These are phyloP conservation scores for Eustalomyia histrio DNA, from an alignment of 2,888 invertebrate species.

Conservation along the genomic window DNA sequence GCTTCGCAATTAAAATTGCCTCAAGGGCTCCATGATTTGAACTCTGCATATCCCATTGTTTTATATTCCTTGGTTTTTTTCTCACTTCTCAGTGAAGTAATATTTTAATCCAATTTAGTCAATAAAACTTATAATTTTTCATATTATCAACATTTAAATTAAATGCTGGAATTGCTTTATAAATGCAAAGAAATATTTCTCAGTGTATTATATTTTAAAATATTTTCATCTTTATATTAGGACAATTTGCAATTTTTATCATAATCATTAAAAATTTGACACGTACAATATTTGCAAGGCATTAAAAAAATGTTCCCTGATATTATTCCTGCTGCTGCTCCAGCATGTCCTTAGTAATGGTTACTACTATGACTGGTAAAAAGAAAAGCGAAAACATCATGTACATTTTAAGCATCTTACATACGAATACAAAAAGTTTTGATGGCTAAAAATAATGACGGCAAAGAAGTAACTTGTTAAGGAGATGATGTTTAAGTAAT, in stretches of 20 bases:
- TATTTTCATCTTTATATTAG: slow-evolving; percentile 29
- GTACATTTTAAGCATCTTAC: slow-evolving; percentile 7
- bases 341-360: slow-evolving; percentile 10
- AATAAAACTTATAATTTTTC: too few relatives aligned
- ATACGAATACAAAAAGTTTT: background rate
- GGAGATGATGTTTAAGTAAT: slow-evolving; percentile 24
- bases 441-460: slow-evolving; percentile 3
- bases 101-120: too few relatives aligned
- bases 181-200: too few relatives aligned
- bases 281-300: slow-evolving; percentile 63
- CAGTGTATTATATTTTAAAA: background rate
- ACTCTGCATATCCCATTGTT: too few relatives aligned
- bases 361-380: slow-evolving; percentile 10
- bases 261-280: slow-evolving; percentile 65
- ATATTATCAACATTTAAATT: too few relatives aligned
- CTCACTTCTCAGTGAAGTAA: too few relatives aligned
- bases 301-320: slow-evolving; percentile 44
- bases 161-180: too few relatives aligned
- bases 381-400: slow-evolving; percentile 4
- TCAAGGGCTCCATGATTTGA: too few relatives aligned
- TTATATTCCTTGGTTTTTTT: too few relatives aligned
- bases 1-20: too few relatives aligned
- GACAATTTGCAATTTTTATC: slow-evolving; percentile 64
- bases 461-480: slow-evolving; percentile 38
- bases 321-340: slow-evolving; percentile 16